Evolutionary conservation across 2,888 invertebrate genomes (phyloP).

Genomic region (Tolmerus cingulatus): DNA sequence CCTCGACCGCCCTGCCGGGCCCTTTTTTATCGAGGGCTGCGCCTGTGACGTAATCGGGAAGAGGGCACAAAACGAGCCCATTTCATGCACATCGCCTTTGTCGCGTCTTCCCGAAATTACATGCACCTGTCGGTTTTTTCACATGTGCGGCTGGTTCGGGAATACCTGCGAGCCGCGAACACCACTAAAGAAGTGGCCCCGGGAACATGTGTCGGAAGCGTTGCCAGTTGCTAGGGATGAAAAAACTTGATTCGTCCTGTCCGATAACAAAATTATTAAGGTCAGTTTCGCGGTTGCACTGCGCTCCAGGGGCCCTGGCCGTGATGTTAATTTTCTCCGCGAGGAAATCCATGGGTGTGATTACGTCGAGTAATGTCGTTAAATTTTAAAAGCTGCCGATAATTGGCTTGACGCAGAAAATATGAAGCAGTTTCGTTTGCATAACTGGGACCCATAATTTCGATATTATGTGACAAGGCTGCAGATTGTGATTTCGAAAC

Average conservation of each 20-base stretch:
- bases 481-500: neutral
- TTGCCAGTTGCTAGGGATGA: neutral
- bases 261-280: neutral
- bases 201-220: neutral
- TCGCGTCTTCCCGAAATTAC: neutral
- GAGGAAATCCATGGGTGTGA: neutral
- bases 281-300: neutral
- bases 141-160: neutral
- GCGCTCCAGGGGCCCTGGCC: neutral
- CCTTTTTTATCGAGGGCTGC: neutral
- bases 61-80: neutral
- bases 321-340: neutral
- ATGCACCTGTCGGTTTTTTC: neutral
- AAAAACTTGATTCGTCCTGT: neutral
- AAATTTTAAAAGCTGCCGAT: neutral
- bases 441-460: neutral
- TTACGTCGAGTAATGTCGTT: neutral
- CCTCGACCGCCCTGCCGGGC: neutral
- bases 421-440: neutral
- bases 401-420: neutral
- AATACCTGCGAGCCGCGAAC: neutral
- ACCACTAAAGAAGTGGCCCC: neutral
- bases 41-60: constrained; percentile 8
- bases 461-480: neutral
- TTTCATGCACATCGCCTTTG: constrained; percentile 8